A percentile compares a stretch with the other conserved stretches of the same genome.
Conservation (phyloP, 2,797 vertebrate species). For the Danio jaintianensis region DNA sequence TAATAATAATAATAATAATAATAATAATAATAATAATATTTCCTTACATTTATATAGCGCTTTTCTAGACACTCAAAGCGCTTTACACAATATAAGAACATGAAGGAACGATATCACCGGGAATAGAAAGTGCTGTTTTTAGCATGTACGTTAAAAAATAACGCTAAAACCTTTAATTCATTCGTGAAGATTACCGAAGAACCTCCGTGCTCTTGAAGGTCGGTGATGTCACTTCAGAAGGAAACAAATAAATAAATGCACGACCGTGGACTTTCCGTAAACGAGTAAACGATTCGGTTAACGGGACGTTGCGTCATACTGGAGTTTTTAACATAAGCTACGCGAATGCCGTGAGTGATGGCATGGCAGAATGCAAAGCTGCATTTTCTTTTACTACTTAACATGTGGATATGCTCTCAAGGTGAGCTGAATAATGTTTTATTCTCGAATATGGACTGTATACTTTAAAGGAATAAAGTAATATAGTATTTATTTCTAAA, state of each 20-base stretch:
- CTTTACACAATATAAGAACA: too few relatives aligned
- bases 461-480: too few relatives aligned
- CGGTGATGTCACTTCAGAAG: neutral
- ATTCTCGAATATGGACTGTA: too few relatives aligned
- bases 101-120: neutral
- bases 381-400: neutral
- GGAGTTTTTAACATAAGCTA: neutral
- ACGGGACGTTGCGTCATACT: conserved; percentile 4
- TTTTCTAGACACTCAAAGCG: too few relatives aligned
- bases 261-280: neutral
- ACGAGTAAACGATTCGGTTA: neutral
- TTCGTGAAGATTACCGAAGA: neutral
- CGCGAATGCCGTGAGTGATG: conserved; percentile 7
- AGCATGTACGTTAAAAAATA: neutral
- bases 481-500: too few relatives aligned
- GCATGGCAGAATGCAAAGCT: conserved; percentile 25
- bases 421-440: conserved; percentile 28
- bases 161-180: neutral
- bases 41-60: too few relatives aligned
- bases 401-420: conserved; percentile 2
- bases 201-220: too few relatives aligned
- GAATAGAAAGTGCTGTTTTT: neutral
- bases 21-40: too few relatives aligned
- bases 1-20: too few relatives aligned
- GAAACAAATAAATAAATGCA: neutral